Conservation (phyloP, 2,113 vertebrate genomes). For the Arenaria interpres region DNA sequence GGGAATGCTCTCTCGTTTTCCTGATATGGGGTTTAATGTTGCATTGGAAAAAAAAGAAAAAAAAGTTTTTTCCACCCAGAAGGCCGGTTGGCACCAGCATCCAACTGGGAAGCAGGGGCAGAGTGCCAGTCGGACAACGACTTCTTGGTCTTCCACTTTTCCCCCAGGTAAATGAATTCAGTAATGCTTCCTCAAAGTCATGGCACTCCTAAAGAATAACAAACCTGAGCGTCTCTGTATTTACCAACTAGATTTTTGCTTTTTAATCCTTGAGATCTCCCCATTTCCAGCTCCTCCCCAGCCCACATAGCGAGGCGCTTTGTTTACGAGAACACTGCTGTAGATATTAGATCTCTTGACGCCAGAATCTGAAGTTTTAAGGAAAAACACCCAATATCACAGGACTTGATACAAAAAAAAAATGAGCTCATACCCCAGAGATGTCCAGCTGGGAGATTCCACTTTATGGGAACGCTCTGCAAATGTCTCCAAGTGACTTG, state of each 20-base stretch:
- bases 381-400: background rate
- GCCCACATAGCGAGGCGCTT: background rate
- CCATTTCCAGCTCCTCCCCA: background rate
- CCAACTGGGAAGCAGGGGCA: background rate
- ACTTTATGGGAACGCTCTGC: background rate
- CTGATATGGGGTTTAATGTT: background rate
- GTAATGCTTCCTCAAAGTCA: background rate
- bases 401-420: background rate
- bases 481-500: background rate
- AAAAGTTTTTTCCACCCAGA: background rate
- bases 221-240: background rate
- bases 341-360: background rate
- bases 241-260: background rate
- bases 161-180: background rate
- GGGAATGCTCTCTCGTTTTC: background rate
- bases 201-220: background rate
- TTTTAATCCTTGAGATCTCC: background rate
- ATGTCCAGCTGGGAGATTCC: background rate
- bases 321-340: background rate
- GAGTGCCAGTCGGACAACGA: background rate
- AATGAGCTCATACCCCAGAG: slow-evolving; percentile 27
- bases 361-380: background rate
- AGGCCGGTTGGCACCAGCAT: background rate
- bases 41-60: background rate
- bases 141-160: background rate